Evolutionary conservation across 1,140 invertebrate species (phyloP).

Genomic region (Calosoma granatense): DNA sequence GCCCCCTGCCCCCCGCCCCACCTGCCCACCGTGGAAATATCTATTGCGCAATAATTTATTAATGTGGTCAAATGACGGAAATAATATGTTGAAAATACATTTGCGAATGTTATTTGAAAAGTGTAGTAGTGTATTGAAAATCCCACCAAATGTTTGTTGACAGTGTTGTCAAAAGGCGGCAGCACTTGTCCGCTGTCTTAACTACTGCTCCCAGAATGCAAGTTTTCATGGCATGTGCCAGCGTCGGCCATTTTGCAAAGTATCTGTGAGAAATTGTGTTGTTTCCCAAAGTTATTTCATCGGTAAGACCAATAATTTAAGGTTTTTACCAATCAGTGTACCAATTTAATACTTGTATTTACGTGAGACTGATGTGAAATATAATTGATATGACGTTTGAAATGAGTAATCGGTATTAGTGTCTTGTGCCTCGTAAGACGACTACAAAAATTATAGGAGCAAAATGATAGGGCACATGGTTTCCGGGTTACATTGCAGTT

Average conservation of each 20-base stretch:
- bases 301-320: constrained; percentile 29
- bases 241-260: constrained; percentile 58
- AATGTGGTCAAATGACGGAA: no score
- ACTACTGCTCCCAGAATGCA: constrained; percentile 39
- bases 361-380: neutral
- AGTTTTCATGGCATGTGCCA: constrained; percentile 54
- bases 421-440: constrained; percentile 22
- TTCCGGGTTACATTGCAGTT: constrained; percentile 32
- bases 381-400: neutral
- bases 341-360: neutral
- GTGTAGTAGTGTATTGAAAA: no score
- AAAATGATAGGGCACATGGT: constrained; percentile 37
- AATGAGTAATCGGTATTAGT: neutral
- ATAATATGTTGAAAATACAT: neutral
- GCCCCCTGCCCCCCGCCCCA: constrained; percentile 1
- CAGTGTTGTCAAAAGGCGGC: constrained; percentile 19
- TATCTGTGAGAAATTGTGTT: constrained; percentile 52
- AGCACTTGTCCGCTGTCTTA: constrained; percentile 17
- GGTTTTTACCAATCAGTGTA: neutral
- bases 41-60: no score
- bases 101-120: no score
- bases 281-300: constrained; percentile 38
- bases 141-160: neutral
- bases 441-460: constrained; percentile 28
- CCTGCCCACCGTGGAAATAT: no score